phyloP scores from a whole-genome alignment of 2,113 vertebrate species.

The Gavialis gangeticus region DNA sequence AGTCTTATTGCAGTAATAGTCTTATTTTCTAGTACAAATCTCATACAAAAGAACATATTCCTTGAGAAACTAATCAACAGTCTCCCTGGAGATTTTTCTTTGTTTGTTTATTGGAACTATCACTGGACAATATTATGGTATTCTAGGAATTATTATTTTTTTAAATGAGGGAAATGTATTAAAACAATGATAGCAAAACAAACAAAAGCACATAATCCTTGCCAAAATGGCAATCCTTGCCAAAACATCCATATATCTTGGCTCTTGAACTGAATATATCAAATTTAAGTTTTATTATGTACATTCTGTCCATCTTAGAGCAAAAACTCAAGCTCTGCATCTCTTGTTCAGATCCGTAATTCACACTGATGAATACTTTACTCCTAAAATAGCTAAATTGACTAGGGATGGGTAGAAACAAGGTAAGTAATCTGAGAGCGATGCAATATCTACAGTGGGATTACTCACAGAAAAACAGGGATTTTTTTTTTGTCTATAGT shows the following conservation, averaged over 20 bases:
- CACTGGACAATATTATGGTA: no score
- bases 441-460: rapidly evolving
- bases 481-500: neutral
- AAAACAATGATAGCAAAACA: no score
- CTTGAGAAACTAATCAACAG: neutral
- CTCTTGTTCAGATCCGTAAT: neutral
- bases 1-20: neutral
- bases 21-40: neutral
- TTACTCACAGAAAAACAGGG: rapidly evolving
- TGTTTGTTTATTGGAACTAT: neutral
- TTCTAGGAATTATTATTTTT: no score
- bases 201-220: no score
- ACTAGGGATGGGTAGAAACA: neutral
- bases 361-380: neutral
- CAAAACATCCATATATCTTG: neutral
- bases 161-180: no score
- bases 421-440: no score
- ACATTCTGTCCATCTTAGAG: neutral
- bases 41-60: neutral
- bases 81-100: no score
- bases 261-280: neutral
- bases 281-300: neutral
- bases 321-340: neutral
- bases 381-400: neutral
- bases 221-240: no score